These are phyloP conservation scores for Polyergus mexicanus DNA, from an alignment of 1,140 invertebrate species.

Conservation along the genomic window DNA sequence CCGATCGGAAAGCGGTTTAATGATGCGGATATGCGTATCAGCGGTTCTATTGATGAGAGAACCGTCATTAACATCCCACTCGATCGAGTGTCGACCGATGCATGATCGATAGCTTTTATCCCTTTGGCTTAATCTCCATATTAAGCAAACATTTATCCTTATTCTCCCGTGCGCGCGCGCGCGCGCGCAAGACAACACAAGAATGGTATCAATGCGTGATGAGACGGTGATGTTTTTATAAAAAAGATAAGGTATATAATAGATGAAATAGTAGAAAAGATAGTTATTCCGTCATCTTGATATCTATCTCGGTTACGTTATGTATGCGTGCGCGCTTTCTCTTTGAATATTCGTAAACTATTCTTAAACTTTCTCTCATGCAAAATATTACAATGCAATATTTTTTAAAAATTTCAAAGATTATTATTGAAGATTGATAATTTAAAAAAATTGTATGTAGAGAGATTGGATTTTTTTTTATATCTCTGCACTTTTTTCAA, in stretches of 20 bases:
- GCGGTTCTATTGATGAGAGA: conserved; percentile 42
- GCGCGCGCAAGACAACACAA: neutral
- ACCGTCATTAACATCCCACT: conserved; percentile 67
- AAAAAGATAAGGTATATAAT: neutral
- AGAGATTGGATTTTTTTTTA: neutral
- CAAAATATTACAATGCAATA: neutral
- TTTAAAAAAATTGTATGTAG: conserved; percentile 5
- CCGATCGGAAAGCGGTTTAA: conserved; percentile 16
- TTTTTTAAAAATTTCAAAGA: neutral
- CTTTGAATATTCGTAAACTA: conserved; percentile 11
- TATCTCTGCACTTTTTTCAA: neutral
- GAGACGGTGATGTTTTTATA: neutral
- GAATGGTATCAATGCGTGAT: neutral
- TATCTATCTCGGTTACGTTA: conserved; percentile 20
- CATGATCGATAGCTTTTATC: conserved; percentile 65
- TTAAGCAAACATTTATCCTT: conserved; percentile 56
- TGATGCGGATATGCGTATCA: conserved; percentile 53
- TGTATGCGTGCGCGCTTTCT: neutral
- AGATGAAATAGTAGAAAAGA: neutral
- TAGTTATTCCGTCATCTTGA: neutral
- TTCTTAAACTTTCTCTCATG: conserved; percentile 10
- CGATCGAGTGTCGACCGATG: conserved; percentile 22
- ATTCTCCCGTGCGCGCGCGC: neutral
- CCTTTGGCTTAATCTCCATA: conserved; percentile 69
- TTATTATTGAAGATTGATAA: conserved; percentile 1